Base-by-base conservation (phyloP, 92 coral and sea anemone species). In the Palythoa grandis region DNA sequence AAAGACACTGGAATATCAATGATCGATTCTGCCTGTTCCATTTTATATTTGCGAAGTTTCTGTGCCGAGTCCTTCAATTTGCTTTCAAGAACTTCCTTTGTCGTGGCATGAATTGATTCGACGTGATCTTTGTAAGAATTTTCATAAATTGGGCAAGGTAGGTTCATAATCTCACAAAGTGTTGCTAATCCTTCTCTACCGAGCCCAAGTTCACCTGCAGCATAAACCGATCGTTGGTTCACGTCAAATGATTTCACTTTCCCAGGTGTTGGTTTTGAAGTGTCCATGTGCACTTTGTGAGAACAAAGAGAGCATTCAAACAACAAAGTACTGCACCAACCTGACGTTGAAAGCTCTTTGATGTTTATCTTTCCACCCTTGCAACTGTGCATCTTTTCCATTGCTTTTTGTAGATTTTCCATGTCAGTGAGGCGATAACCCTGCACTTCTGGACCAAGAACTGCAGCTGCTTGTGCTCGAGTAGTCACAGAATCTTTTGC, bases 111-210 rank as follows among this genome's bases (percentile, higher is more conserved):
- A 58, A 86, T 76, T 19, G 83, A 85, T 15, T 72, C 12, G 10
- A 74, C 43, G 37, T 86, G 83, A 54, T 56, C 73, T 76, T 76
- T 61, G 54, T 77, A 86, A 86, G 84, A 82, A 50, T 82, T 52
- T 35, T 86, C 63, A 68, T 61, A 70, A 56, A 79, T 63, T 52
- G 75, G 86, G 37, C 78, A 43, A 7, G 86, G 86, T 53, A 87
- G 23, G 71, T 79, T 80, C 80, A 87, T 72, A n/a, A 88, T 82
- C 4, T 88, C 87, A 9, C 90, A 82, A 5, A 82, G 78, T 8
- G 78, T 56, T 54, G 82, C 86, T 25, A 72, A 84, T n/a, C 66
- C 90, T 52, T 87, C 86, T 53, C 82, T 87, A 9, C 89, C 89
- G 2, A 78, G 25, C 3, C 89, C 84, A 53, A 78, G 48, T 60